Conservation (phyloP, 2,113 vertebrate species). For the Castor canadensis region DNA sequence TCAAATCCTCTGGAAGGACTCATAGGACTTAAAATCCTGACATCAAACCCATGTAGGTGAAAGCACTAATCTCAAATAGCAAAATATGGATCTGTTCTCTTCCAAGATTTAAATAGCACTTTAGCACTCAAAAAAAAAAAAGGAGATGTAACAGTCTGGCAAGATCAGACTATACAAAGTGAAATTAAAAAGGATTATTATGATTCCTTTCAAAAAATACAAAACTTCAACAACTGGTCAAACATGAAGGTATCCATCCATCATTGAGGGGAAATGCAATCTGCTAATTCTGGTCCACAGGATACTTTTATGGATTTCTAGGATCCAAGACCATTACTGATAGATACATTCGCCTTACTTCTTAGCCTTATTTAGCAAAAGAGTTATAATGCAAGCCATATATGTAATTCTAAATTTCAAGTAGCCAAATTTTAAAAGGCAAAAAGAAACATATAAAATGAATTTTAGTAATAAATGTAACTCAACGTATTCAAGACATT, state of each 20-base stretch:
- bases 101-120: conserved; percentile 33
- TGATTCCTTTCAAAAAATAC: not conserved
- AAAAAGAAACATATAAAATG: conserved; percentile 19
- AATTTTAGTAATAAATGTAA: conserved; percentile 2
- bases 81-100: not conserved
- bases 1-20: not conserved
- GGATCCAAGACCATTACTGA: not conserved
- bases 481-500: conserved; percentile 15
- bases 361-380: not conserved
- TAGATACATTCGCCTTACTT: not conserved
- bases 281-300: not conserved
- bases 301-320: conserved; percentile 16
- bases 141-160: not conserved
- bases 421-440: conserved; percentile 29
- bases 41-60: not conserved
- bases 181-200: conserved; percentile 12
- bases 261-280: not conserved
- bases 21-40: conserved; percentile 14
- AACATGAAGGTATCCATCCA: not conserved
- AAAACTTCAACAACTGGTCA: conserved; percentile 20
- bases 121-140: conserved; percentile 2
- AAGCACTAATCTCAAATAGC: conserved; percentile 26
- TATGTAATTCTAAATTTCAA: conserved; percentile 42
- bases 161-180: conserved; percentile 14
- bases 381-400: not conserved